Conservation (phyloP, 1,140 invertebrate species). For the Rhagoletis pomonella region DNA sequence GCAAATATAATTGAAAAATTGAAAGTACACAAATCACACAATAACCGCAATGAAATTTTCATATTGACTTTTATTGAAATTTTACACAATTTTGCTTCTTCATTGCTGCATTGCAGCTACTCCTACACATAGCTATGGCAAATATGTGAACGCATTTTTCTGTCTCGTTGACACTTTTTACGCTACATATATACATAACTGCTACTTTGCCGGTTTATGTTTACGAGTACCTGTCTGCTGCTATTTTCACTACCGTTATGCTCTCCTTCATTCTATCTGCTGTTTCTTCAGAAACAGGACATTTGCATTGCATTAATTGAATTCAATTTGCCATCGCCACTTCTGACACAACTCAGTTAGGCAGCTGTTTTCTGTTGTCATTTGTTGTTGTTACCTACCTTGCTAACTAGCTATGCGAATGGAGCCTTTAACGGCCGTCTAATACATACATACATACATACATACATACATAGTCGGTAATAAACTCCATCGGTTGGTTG, state of each 20-base stretch:
- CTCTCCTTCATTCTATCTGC: neutral
- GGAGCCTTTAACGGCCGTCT: too few species aligned
- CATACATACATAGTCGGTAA: neutral
- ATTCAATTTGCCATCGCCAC: slow-evolving; percentile 61
- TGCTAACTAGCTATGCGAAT: too few species aligned
- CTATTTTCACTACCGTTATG: too few species aligned
- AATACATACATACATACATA: too few species aligned
- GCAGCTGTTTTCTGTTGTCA: slow-evolving; percentile 10
- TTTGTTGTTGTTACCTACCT: neutral
- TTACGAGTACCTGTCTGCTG: neutral
- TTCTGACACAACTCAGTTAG: slow-evolving; percentile 29
- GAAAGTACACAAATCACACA: slow-evolving; percentile 39
- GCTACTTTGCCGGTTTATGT: neutral
- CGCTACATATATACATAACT: neutral
- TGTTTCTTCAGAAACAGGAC: slow-evolving; percentile 1
- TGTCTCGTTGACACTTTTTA: neutral
- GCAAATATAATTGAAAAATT: slow-evolving; percentile 47
- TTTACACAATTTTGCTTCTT: slow-evolving; percentile 42
- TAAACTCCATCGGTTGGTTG: neutral
- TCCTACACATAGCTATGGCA: neutral
- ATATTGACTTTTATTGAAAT: slow-evolving; percentile 28
- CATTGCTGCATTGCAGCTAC: neutral
- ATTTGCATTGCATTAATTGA: slow-evolving; percentile 64
- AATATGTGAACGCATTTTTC: neutral
- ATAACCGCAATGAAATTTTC: slow-evolving; percentile 47